Percentiles rank a stretch among this genome's conserved stretches.
These are phyloP conservation scores for Enteromius unitaeniatus DNA, from an alignment of 2,797 vertebrate species.

Conservation along the genomic window DNA sequence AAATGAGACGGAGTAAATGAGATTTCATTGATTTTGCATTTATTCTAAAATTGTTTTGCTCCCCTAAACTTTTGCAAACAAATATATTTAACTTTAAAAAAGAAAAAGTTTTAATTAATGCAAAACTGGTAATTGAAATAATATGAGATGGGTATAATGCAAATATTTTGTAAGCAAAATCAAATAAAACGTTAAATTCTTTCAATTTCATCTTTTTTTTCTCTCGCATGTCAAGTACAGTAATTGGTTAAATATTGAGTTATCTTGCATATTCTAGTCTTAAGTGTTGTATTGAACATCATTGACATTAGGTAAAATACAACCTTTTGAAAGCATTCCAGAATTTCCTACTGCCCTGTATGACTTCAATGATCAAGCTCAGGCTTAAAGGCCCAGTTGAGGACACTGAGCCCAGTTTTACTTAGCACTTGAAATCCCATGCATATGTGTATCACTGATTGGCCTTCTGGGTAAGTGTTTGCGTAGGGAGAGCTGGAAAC, in stretches of 20 bases:
- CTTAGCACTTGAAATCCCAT: conserved; percentile 41
- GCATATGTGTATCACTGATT: not conserved
- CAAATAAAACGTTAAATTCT: not conserved
- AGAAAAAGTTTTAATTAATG: not conserved
- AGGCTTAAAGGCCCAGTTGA: conserved; percentile 26
- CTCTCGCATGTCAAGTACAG: not conserved
- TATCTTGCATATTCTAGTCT: not conserved
- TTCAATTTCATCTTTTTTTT: not conserved
- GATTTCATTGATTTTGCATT: not conserved
- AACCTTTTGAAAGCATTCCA: not conserved
- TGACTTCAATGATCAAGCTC: conserved; percentile 8
- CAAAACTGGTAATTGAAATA: not conserved
- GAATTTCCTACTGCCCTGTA: conserved; percentile 1
- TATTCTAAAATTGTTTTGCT: not conserved
- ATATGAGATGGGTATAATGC: not conserved
- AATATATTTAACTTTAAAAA: not conserved
- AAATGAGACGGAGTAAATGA: not conserved
- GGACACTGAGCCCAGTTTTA: not conserved
- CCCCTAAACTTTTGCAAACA: not conserved
- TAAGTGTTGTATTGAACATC: not conserved
- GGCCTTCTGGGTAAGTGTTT: conserved; percentile 29
- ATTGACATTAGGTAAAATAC: not conserved
- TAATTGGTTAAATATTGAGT: not conserved
- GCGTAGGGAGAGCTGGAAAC: conserved; percentile 1
- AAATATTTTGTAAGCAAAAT: not conserved